These are phyloP conservation scores for Turnix velox DNA, from an alignment of 2,113 vertebrate genomes.

Conservation along the genomic window DNA sequence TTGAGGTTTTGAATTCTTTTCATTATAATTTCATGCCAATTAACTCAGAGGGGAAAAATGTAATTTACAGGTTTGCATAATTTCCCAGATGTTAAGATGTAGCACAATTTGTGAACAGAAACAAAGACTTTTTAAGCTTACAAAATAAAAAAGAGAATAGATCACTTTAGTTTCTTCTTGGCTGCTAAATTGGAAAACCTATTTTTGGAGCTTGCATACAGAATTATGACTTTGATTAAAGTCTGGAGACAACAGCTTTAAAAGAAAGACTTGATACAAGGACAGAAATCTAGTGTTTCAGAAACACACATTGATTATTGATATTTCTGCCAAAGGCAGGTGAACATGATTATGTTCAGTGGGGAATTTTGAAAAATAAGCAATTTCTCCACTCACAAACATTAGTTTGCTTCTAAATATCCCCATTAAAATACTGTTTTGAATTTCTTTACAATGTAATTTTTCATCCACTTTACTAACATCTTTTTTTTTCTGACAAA, in stretches of 20 bases:
- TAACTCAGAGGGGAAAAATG: conserved; percentile 61
- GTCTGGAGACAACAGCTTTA: not conserved
- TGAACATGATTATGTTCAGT: not conserved
- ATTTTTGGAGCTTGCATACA: conserved; percentile 6
- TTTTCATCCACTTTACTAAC: not conserved
- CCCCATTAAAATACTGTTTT: not conserved
- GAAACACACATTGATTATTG: not conserved
- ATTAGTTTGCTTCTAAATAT: not conserved
- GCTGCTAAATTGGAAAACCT: conserved; percentile 38
- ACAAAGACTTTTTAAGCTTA: conserved; percentile 22
- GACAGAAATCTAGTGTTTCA: not conserved
- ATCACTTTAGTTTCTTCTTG: conserved; percentile 1
- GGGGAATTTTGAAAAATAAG: not conserved
- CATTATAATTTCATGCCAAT: conserved; percentile 71
- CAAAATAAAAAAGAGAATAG: not conserved
- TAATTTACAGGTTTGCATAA: conserved; percentile 70
- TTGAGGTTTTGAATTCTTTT: conserved; percentile 54
- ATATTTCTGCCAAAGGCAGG: not conserved
- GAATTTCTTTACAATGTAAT: not conserved
- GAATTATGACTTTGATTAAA: conserved; percentile 39
- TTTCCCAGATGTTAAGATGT: conserved; percentile 65
- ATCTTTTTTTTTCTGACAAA: not conserved
- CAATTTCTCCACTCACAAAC: not conserved
- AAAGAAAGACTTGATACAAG: not conserved
- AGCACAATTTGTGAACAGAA: conserved; percentile 38